A percentile compares a stretch with the other conserved stretches of the same genome.
Evolutionary conservation across 1,140 invertebrate genomes (phyloP).

Genomic region (Lerema accius): DNA sequence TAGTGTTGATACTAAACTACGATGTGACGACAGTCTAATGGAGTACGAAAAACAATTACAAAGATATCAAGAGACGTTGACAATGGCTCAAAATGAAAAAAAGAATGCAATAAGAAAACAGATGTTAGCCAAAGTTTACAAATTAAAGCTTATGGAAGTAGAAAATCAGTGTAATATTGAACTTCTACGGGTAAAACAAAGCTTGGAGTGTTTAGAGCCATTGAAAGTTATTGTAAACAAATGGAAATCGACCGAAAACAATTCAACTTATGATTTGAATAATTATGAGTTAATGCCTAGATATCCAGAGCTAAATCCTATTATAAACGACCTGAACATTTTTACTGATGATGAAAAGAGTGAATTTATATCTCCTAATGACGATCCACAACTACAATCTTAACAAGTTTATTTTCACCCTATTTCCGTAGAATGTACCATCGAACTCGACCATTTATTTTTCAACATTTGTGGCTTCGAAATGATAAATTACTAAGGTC

Average conservation of each 20-base stretch:
- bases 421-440: no score
- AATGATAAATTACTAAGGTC: no score
- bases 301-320: conserved; percentile 56
- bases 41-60: conserved; percentile 76
- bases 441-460: no score
- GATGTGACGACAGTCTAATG: conserved; percentile 69
- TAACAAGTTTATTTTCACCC: no score
- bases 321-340: conserved; percentile 40
- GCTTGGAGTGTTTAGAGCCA: conserved; percentile 79
- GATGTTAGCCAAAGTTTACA: conserved; percentile 79
- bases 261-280: conserved; percentile 55
- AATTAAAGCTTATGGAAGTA: conserved; percentile 78
- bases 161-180: conserved; percentile 84
- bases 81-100: conserved; percentile 73
- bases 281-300: conserved; percentile 65
- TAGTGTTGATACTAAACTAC: conserved; percentile 59
- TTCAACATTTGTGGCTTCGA: no score
- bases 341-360: conserved; percentile 25
- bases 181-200: conserved; percentile 80
- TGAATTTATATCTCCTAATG: conserved; percentile 14
- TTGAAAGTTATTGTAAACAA: conserved; percentile 73
- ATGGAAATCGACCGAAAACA: conserved; percentile 58
- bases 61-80: conserved; percentile 72
- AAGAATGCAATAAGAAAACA: conserved; percentile 77
- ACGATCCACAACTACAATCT: background rate